These are phyloP conservation scores for Notodonta dromedarius DNA, from an alignment of 2,888 invertebrate genomes.

Conservation along the genomic window DNA sequence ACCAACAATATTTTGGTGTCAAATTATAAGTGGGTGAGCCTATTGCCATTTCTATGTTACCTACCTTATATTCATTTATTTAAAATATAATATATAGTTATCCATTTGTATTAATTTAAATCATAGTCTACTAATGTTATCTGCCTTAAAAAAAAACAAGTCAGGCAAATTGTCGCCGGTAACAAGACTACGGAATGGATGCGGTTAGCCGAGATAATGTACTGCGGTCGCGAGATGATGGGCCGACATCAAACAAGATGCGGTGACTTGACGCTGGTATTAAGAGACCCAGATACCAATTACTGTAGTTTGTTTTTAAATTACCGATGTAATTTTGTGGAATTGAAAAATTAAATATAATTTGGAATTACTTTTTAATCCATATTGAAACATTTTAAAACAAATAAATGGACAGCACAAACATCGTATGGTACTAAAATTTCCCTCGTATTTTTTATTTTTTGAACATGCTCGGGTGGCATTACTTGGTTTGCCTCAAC, in stretches of 20 bases:
- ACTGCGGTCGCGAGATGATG: constrained; percentile 64
- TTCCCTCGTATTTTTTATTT: too few relatives aligned
- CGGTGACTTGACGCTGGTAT: constrained; percentile 28
- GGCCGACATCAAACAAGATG: constrained; percentile 55
- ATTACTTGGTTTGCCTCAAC: too few relatives aligned
- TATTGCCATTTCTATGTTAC: too few relatives aligned
- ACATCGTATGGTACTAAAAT: too few relatives aligned
- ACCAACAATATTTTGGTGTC: too few relatives aligned
- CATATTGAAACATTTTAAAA: too few relatives aligned
- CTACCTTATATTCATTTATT: too few relatives aligned
- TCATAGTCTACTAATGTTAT: constrained; percentile 14
- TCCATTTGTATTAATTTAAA: background rate
- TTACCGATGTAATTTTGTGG: constrained; percentile 27
- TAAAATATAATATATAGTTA: too few relatives aligned
- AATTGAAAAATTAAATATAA: constrained; percentile 4
- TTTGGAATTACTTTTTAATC: background rate
- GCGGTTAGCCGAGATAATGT: constrained; percentile 58
- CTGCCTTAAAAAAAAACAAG: constrained; percentile 44
- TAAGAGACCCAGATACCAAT: constrained; percentile 16
- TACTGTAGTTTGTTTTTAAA: constrained; percentile 34
- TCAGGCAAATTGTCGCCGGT: constrained; percentile 63
- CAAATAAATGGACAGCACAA: too few relatives aligned
- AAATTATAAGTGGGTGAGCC: too few relatives aligned
- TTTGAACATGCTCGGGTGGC: too few relatives aligned
- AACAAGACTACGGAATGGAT: constrained; percentile 60